Base-by-base conservation (phyloP, 1,140 invertebrate species). In the Plodia interpunctella region DNA sequence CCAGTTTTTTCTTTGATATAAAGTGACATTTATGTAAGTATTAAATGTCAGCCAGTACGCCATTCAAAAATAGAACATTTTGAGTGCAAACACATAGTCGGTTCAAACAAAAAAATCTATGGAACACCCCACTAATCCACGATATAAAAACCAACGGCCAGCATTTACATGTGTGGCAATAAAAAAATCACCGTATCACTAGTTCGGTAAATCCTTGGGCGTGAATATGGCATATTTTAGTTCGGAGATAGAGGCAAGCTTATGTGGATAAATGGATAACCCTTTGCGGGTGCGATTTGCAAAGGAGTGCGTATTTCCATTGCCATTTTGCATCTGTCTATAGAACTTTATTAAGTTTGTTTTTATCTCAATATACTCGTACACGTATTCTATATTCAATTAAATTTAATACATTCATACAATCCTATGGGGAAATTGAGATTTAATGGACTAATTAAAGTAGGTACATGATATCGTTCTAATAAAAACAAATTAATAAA, bases 211-310 rank as follows among this genome's bases (percentile, higher is more conserved):
- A 72, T 61, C 62, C 57, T 59, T 60, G 70, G 62, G 69, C 68
- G 67, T 65, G 63, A 67, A 62, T 63, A 63, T 63, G 64, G 74
- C 65, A 70, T 76, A 69, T 70, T 72, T 73, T 70, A 71, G 51
- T 35, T n/a, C 59, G 55, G 60, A 51, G 59, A 44, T 72, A 64
- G 66, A 66, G 62, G 65, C 60, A 52, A 57, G 69, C 63, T 78
- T 68, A 70, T 56, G 25, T 66, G 76, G 64, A 66, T 59, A 32
- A 59, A 61, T 59, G 51, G 60, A 35, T 63, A 76, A 80, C 78
- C 78, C 78, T 76, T 76, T 78, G 56, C 55, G 30, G 44, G 15
- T 35, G 10, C 58, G 57, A 57, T 57, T 65, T 66, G 65, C 63
- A 66, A 60, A 53, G 10, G 56, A 53, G 63, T 30, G 63, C 57